A percentile compares a stretch with the other conserved stretches of the same genome.
Evolutionary conservation across 1,140 invertebrate genomes (phyloP).

Genomic region (Potamilus streckersoni): DNA sequence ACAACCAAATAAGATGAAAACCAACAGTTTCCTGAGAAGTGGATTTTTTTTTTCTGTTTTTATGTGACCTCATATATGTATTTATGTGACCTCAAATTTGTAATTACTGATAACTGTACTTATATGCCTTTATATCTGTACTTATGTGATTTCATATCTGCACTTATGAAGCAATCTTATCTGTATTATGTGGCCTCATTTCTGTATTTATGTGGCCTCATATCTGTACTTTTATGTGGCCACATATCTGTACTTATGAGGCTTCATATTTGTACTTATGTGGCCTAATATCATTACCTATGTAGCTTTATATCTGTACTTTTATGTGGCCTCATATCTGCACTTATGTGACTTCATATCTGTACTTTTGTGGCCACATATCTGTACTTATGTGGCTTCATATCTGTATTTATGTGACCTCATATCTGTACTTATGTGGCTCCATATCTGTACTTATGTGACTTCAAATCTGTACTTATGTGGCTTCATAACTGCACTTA

Average conservation of each 20-base stretch:
- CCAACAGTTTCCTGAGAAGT: background rate
- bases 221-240: background rate
- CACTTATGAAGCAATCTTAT: constrained; percentile 80
- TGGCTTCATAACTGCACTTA: background rate
- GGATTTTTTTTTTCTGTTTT: background rate
- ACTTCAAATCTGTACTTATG: background rate
- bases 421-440: background rate
- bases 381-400: background rate
- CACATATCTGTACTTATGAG: too few relatives aligned
- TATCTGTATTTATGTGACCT: background rate
- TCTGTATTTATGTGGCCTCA: too few relatives aligned
- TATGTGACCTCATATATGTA: background rate
- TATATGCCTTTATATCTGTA: background rate
- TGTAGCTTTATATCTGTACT: too few relatives aligned
- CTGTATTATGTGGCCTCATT: too few relatives aligned
- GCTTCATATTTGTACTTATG: too few relatives aligned
- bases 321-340: too few relatives aligned
- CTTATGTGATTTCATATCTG: too few relatives aligned
- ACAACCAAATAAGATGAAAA: background rate
- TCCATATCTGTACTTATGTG: background rate
- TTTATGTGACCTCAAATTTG: background rate
- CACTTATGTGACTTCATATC: background rate
- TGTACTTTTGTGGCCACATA: too few relatives aligned
- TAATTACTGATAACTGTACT: too few relatives aligned
- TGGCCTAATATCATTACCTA: too few relatives aligned